Evolutionary conservation across 2,113 vertebrate genomes (phyloP), one percentile per base, ranked within the genome.

Genomic region (Zootoca vivipara): DNA sequence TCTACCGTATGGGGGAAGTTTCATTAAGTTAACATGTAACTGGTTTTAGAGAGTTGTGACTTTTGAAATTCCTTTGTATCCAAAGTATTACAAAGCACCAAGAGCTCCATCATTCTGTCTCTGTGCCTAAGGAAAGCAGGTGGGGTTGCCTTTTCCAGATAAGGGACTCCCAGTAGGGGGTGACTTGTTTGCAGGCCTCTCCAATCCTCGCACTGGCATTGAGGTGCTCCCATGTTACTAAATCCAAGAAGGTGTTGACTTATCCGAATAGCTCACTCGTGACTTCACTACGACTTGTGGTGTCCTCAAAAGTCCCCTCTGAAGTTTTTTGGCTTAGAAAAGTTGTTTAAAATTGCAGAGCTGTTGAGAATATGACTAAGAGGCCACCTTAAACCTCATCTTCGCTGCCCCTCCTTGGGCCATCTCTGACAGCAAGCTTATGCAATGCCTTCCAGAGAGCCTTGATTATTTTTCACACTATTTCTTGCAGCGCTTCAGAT

Each of bases 401-500:
- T 73, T 73, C 46, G 18, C 20, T 33, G 18, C 69, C 77, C 83
- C 52, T 80, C 80, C 46, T 78, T 20, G 22, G 35, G 62, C 33
- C 70, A 67, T 67, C 46, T 90, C 65, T 62, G 72, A 78, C 33
- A 62, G 64, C 33, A 78, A 22, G 40, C 42, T 38, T 90, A 74
- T 77, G 78, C 38, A 42, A 40, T 40, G 64, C 28, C 84, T 82
- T 83, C 18, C 33, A 87, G 73, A 78, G 35, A 67, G 12, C 40
- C n/a, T 33, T 90, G 78, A 86, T 83, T 83, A 86, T 78, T 82
- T 70, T 90, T 86, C 74, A 69, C 64, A 62, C 85, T 26, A 20
- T 82, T 90, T 67, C 79, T 72, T 69, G 20, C 35, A 79, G 38
- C 78, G 79, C 73, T 40, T 90, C 64, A 90, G 62, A 90, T 87